phyloP scores from a whole-genome alignment of 2,888 invertebrate species.

The Kuschelorhynchus macadamiae region DNA sequence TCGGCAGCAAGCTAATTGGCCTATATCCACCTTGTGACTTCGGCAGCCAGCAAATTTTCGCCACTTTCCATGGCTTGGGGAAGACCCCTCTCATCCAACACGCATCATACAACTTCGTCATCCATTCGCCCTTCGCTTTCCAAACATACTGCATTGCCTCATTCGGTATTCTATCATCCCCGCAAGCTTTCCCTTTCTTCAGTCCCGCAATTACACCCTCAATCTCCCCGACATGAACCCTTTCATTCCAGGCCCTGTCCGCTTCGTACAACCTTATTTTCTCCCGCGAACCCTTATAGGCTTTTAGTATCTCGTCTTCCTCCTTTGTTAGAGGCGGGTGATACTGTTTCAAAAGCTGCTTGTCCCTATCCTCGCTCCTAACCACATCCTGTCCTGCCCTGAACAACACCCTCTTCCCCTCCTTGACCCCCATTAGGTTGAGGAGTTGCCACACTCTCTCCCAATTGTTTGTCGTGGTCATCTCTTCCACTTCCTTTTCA shows the following conservation, averaged over 20 bases:
- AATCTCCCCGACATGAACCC: neutral
- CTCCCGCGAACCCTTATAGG: too few relatives aligned
- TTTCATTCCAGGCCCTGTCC: neutral
- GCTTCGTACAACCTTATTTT: too few relatives aligned
- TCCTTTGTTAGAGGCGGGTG: too few relatives aligned
- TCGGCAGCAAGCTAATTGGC: slow-evolving; percentile 56
- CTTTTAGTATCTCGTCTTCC: too few relatives aligned
- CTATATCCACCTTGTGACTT: slow-evolving; percentile 52
- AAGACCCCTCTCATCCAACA: slow-evolving; percentile 46
- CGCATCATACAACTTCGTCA: slow-evolving; percentile 10
- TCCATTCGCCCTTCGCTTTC: neutral
- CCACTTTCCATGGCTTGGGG: slow-evolving; percentile 51
- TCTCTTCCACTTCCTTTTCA: slow-evolving; percentile 11
- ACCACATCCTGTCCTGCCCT: too few relatives aligned
- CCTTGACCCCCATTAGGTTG: too few relatives aligned
- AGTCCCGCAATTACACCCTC: neutral
- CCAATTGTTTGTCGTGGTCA: slow-evolving; percentile 16
- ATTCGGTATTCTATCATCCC: slow-evolving; percentile 35
- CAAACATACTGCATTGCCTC: slow-evolving; percentile 12
- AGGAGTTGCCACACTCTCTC: slow-evolving; percentile 9
- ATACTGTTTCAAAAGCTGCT: too few relatives aligned
- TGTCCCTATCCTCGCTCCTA: too few relatives aligned
- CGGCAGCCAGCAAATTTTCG: slow-evolving; percentile 50
- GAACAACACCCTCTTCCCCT: too few relatives aligned
- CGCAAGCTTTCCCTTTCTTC: slow-evolving; percentile 26